A percentile compares a stretch with the other conserved stretches of the same genome.
Conservation (phyloP, 2,797 vertebrate species). For the Mormyrus proboscirostris region DNA sequence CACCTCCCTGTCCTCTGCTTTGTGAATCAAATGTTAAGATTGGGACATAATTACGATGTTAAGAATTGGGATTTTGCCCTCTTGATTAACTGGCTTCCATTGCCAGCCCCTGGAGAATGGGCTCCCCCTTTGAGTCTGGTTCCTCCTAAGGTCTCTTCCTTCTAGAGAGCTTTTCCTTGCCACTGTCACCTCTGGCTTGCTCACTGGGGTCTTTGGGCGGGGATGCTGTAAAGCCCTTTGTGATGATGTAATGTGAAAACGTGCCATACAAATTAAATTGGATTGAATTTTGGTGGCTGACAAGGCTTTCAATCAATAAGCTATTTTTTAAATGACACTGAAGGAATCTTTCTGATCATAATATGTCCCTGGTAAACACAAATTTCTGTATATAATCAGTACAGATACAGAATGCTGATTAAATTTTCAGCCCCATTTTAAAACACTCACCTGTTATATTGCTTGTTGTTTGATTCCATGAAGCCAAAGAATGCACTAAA, state of each 20-base stretch:
- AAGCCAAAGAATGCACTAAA: not conserved
- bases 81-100: not conserved
- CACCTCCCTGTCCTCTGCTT: not conserved
- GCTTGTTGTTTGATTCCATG: slow-evolving; percentile 9
- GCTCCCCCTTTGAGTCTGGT: not conserved
- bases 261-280: not conserved
- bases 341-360: not conserved
- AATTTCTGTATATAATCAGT: not conserved
- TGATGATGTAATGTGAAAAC: not conserved
- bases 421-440: not conserved
- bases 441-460: not conserved
- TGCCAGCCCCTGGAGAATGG: not conserved
- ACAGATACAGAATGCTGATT: not conserved
- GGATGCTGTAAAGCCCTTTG: not conserved
- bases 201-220: not conserved
- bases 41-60: not conserved
- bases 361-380: not conserved
- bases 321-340: not conserved
- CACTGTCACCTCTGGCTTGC: not conserved
- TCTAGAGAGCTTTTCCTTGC: not conserved
- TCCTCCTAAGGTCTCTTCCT: not conserved
- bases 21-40: not conserved
- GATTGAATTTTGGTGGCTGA: not conserved
- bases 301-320: not conserved
- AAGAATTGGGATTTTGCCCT: not conserved